These are phyloP conservation scores for Pocillopora damicornis DNA, from an alignment of 64 coral and sea anemone genomes.

Conservation along the genomic window DNA sequence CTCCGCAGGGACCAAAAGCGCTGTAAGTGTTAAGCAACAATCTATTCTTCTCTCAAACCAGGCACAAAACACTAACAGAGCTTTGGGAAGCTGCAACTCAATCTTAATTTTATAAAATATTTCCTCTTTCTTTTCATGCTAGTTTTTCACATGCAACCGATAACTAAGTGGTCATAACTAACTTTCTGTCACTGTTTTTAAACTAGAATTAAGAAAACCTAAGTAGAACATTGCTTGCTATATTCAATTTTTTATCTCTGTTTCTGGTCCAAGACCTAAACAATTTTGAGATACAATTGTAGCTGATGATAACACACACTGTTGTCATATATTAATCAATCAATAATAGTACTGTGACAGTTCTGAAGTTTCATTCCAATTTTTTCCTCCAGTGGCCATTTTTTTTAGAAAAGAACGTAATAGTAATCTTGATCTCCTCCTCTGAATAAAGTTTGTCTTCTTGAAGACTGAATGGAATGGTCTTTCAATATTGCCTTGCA, in stretches of 20 bases:
- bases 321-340: conserved; percentile 23
- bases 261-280: background rate
- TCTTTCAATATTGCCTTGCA: background rate
- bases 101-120: background rate
- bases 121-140: conserved; percentile 16
- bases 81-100: too few species aligned
- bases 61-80: too few species aligned
- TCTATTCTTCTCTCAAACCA: too few species aligned
- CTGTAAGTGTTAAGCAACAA: too few species aligned
- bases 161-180: background rate
- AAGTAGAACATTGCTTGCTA: conserved; percentile 1
- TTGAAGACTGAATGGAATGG: background rate
- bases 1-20: background rate
- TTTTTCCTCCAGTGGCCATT: conserved; percentile 3
- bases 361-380: background rate
- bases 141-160: background rate
- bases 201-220: conserved; percentile 5
- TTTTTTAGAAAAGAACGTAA: background rate
- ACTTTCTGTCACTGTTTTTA: background rate
- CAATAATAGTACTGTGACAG: background rate
- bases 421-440: conserved; percentile 6
- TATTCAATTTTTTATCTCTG: background rate
- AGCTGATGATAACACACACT: background rate
- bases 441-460: background rate
- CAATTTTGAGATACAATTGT: background rate